phyloP scores from a whole-genome alignment of 92 coral and sea anemone species.

The Montipora capitata region DNA sequence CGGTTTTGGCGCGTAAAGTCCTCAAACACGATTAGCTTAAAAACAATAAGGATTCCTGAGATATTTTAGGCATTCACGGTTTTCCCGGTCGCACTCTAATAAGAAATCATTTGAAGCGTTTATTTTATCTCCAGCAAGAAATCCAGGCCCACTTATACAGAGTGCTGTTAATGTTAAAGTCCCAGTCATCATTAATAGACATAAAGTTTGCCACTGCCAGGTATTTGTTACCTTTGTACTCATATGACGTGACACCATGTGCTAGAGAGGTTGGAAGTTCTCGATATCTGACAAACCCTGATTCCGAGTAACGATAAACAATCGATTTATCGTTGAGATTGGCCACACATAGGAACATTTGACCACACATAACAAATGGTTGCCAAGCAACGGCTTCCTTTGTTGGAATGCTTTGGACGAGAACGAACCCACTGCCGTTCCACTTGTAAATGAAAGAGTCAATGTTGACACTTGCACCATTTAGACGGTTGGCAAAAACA shows the following conservation, averaged over 20 bases:
- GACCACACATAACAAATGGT: conserved; percentile 2
- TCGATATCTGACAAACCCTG: neutral
- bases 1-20: no score
- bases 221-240: neutral
- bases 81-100: no score
- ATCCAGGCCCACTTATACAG: neutral
- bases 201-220: neutral
- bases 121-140: no score
- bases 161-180: neutral
- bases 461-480: conserved; percentile 1
- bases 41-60: no score
- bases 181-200: neutral
- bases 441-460: conserved; percentile 51
- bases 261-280: neutral
- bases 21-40: no score
- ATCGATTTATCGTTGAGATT: neutral
- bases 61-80: no score
- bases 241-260: neutral
- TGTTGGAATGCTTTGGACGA: conserved; percentile 48
- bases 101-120: no score
- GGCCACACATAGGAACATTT: neutral
- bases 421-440: conserved; percentile 30
- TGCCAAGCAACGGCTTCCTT: conserved; percentile 42
- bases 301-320: neutral
- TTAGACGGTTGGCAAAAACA: conserved; percentile 25